Conservation (phyloP, 2,888 invertebrate species). For the Monochamus alternatus region DNA sequence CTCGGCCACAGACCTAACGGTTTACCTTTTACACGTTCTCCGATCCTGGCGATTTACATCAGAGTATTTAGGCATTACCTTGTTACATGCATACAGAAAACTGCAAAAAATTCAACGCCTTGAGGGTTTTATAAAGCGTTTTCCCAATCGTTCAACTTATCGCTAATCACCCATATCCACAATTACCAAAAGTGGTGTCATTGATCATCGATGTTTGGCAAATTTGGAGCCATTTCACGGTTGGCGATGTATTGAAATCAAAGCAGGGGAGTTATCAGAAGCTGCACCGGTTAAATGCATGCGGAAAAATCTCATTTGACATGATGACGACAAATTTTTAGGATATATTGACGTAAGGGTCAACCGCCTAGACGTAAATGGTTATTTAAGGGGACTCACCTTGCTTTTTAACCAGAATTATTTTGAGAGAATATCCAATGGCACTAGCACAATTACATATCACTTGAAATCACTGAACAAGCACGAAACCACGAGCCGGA, state of each 20-base stretch:
- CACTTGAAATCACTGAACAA: conserved; percentile 33
- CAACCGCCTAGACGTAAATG: background rate
- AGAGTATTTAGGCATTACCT: background rate
- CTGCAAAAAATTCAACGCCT: background rate
- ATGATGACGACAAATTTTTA: background rate
- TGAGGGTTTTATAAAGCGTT: background rate
- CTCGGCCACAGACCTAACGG: background rate
- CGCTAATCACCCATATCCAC: background rate
- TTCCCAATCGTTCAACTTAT: background rate
- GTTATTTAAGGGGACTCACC: conserved; percentile 15
- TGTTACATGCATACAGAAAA: background rate
- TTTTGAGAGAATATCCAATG: conserved; percentile 25
- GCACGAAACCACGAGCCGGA: conserved; percentile 48
- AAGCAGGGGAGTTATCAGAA: background rate
- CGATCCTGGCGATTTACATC: background rate
- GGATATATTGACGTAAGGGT: background rate
- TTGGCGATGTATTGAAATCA: background rate
- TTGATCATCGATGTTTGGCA: background rate
- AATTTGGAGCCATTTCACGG: background rate
- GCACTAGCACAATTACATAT: conserved; percentile 30
- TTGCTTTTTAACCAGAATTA: conserved; percentile 17
- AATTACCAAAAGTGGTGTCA: background rate
- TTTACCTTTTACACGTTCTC: background rate
- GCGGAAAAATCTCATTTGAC: background rate
- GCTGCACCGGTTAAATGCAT: background rate